Base-by-base conservation (phyloP, 2,113 vertebrate genomes). In the Melanotaenia duboulayi region DNA sequence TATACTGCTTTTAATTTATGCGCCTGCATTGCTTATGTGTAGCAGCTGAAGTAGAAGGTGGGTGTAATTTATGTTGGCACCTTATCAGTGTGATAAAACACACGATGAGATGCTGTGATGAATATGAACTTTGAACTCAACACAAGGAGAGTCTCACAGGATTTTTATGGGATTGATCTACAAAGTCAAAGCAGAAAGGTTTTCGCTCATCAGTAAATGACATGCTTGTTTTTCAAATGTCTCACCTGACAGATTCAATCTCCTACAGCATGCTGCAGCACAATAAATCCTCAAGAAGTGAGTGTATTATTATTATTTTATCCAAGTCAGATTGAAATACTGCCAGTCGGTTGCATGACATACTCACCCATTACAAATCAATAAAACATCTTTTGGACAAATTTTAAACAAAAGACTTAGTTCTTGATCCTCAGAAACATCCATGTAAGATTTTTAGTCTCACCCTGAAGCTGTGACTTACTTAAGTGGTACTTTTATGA, bases 1-100 rank as follows among this genome's bases (percentile, higher is more conserved):
- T 20, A 40, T 16, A 63, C 59, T 20, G 3, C 23, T 52, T 55
- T 50, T 64, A 74, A 81, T 73, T 73, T 56, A 58, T 71, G 50
- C 28, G 37, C 20, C 0, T 14, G 54, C 64, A 8, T 48, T 65
- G 61, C 10, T 7, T 35, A 49, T 50, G 55, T 59, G 57, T 46
- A 42, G 65, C 61, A 52, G 65, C 52, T 20, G 42, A 57, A 71
- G 76, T 54, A 49, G 79, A 57, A 65, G 32, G 48, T 52, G 42
- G 48, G 58, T 16, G 71, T 69, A 82, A 52, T 59, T 72, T 73
- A 54, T 49, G 64, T 78, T 66, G 74, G 74, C 78, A 59, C 40
- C 56, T 40, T 44, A 61, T 83, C 68, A 42, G 52, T 35, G 23
- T 58, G 75, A 81, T 80, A 77, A 77, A 68, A 49, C 48, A 42